These are phyloP conservation scores for Amphipyra tragopoginis DNA, from an alignment of 2,888 invertebrate genomes.

Conservation along the genomic window DNA sequence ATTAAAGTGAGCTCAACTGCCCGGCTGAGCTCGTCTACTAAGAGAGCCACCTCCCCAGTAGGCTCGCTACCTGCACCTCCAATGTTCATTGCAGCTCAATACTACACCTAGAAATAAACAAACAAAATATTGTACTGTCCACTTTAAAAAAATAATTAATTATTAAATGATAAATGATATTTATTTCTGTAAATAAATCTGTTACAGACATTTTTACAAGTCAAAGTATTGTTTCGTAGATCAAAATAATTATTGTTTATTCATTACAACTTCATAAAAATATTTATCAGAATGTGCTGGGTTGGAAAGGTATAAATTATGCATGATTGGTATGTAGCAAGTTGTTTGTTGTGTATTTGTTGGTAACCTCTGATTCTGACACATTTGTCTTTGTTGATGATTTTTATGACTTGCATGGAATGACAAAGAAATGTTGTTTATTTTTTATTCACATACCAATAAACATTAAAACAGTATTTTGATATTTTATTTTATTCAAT, in stretches of 20 bases:
- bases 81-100: conserved; percentile 78
- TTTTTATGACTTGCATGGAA: conserved; percentile 13
- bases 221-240: no score
- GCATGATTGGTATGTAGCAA: conserved; percentile 1
- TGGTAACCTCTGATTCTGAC: conserved; percentile 32
- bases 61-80: conserved; percentile 81
- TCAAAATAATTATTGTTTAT: no score
- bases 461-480: background rate
- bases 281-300: background rate
- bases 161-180: no score
- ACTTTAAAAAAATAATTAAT: no score
- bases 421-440: conserved; percentile 32
- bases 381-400: conserved; percentile 45
- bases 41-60: conserved; percentile 91
- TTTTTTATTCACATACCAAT: background rate
- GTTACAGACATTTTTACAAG: no score
- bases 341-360: conserved; percentile 38
- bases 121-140: background rate
- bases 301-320: background rate
- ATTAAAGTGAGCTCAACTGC: conserved; percentile 96
- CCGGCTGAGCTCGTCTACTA: conserved; percentile 94
- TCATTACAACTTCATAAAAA: background rate
- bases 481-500: no score
- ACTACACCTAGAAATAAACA: conserved; percentile 42
- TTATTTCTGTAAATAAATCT: no score